A percentile compares a stretch with the other conserved stretches of the same genome.
Conservation (phyloP, 2,113 vertebrate genomes). For the Tamias sibiricus region DNA sequence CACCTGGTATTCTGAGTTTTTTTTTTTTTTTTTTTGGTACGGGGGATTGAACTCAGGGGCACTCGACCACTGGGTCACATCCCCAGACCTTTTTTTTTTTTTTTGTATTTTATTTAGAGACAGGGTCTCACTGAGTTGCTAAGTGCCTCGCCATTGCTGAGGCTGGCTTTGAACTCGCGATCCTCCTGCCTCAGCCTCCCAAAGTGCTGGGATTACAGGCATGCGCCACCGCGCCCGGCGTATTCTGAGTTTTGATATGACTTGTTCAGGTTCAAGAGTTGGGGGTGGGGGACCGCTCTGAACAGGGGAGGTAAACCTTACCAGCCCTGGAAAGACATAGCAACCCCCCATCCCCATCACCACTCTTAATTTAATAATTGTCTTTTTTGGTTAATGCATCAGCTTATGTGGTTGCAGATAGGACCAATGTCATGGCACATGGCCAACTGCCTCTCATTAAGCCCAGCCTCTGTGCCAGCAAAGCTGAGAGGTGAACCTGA, state of each 20-base stretch:
- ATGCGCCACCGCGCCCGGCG: no score
- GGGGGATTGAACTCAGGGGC: no score
- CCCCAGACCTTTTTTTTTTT: no score
- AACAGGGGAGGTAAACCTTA: neutral
- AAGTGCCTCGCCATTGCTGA: no score
- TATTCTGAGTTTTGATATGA: neutral
- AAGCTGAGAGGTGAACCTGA: neutral
- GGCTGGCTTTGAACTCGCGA: no score
- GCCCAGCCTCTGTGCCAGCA: neutral
- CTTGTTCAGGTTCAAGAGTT: neutral
- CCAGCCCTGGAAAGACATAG: neutral
- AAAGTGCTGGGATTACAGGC: no score
- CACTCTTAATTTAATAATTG: neutral
- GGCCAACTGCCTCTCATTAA: neutral
- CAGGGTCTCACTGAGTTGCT: no score
- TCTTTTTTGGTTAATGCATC: neutral
- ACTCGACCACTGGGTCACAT: no score
- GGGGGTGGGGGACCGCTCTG: no score
- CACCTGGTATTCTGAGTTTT: neutral
- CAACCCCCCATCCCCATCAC: rapidly evolving
- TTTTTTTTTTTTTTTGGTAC: no score
- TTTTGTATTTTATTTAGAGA: no score
- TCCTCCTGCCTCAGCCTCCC: no score
- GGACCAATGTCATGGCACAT: neutral
- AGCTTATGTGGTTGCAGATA: neutral